These are phyloP conservation scores for Philopotamus ludificatus DNA, from an alignment of 1,140 invertebrate species.

Conservation along the genomic window DNA sequence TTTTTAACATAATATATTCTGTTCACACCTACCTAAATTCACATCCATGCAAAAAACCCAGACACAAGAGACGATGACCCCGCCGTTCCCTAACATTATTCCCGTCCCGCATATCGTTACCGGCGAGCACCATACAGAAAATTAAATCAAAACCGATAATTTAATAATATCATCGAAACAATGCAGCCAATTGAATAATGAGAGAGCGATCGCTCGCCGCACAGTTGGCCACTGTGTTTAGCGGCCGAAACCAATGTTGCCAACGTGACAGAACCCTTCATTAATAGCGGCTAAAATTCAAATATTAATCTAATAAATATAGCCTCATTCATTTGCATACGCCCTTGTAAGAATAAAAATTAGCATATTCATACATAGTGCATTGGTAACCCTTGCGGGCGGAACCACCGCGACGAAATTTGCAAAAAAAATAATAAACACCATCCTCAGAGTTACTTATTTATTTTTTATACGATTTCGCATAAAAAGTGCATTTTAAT, in stretches of 20 bases:
- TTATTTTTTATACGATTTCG: no score
- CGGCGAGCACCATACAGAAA: not conserved
- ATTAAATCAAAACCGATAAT: not conserved
- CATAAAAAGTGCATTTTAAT: no score
- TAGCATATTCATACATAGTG: no score
- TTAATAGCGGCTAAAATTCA: not conserved
- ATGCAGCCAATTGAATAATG: constrained; percentile 7
- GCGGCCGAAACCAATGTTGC: not conserved
- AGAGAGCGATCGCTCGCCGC: not conserved
- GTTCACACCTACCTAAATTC: no score
- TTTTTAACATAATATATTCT: no score
- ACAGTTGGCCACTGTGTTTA: constrained; percentile 24
- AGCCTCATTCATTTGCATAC: not conserved
- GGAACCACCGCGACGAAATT: constrained; percentile 4
- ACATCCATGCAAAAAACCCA: no score
- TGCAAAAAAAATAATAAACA: constrained; percentile 11
- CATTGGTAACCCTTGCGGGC: no score
- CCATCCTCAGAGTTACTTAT: no score
- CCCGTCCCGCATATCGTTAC: not conserved
- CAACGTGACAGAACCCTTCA: not conserved
- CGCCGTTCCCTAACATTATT: not conserved
- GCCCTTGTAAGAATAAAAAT: no score
- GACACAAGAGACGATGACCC: not conserved
- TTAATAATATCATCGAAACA: not conserved
- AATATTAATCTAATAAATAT: constrained; percentile 10